Conservation (phyloP, 2,888 invertebrate species). For the Plebejus argus region DNA sequence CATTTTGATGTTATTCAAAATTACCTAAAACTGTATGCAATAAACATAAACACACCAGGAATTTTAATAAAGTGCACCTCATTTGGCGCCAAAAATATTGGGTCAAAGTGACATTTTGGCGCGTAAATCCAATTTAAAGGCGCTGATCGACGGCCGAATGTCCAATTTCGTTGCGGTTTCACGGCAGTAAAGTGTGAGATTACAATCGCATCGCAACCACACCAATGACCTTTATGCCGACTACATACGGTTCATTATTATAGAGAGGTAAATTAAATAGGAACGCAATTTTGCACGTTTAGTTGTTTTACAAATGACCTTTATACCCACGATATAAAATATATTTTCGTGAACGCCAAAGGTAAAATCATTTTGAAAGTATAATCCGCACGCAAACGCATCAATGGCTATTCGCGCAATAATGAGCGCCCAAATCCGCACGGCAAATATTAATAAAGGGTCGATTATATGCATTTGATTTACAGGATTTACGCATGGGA, state of each 20-base stretch:
- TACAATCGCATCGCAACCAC: not conserved
- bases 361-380: not conserved
- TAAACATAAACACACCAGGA: not conserved
- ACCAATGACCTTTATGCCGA: not conserved
- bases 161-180: not conserved
- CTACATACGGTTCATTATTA: not conserved
- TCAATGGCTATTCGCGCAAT: not conserved
- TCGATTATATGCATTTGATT: not conserved
- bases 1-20: no score
- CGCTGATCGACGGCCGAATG: slow-evolving; percentile 1
- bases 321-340: not conserved
- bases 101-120: not conserved
- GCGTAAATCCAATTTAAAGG: slow-evolving; percentile 22
- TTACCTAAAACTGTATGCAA: no score
- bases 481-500: not conserved
- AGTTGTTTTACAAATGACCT: not conserved
- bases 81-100: slow-evolving; percentile 1
- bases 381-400: not conserved
- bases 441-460: not conserved
- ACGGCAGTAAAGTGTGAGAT: slow-evolving; percentile 16
- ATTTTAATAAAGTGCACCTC: slow-evolving; percentile 10
- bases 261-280: not conserved
- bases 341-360: not conserved
- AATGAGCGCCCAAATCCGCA: slow-evolving; percentile 1
- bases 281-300: not conserved